phyloP scores from a whole-genome alignment of 2,797 vertebrate species.

The Cephalopachus bancanus region DNA sequence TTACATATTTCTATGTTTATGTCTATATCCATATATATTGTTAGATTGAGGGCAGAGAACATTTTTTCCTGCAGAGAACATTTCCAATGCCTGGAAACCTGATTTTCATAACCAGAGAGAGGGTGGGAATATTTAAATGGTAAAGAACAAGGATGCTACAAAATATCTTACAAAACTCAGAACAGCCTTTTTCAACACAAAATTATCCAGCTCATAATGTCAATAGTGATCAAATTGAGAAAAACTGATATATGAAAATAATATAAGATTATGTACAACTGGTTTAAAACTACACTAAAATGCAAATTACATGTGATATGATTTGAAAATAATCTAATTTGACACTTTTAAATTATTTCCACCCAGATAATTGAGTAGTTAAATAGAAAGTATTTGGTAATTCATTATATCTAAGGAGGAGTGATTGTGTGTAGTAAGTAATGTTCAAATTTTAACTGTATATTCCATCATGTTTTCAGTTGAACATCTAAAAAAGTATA shows the following conservation, averaged over 20 bases:
- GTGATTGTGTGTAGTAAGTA: not conserved
- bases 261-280: not conserved
- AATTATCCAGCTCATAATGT: no score
- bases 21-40: not conserved
- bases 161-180: not conserved
- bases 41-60: not conserved
- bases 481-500: not conserved
- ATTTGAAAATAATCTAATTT: not conserved
- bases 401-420: not conserved
- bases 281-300: not conserved
- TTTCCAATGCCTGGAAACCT: not conserved
- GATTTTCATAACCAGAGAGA: not conserved
- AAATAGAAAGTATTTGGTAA: not conserved
- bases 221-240: not conserved
- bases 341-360: not conserved
- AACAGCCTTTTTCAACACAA: no score
- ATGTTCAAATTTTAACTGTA: not conserved
- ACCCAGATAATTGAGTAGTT: not conserved
- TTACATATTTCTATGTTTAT: not conserved
- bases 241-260: not conserved
- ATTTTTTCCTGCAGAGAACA: not conserved
- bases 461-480: not conserved
- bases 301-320: not conserved
- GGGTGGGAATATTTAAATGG: accelerated
- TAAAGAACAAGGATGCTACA: not conserved